Conservation (phyloP, 2,888 invertebrate genomes). For the Cosmia trapezina region DNA sequence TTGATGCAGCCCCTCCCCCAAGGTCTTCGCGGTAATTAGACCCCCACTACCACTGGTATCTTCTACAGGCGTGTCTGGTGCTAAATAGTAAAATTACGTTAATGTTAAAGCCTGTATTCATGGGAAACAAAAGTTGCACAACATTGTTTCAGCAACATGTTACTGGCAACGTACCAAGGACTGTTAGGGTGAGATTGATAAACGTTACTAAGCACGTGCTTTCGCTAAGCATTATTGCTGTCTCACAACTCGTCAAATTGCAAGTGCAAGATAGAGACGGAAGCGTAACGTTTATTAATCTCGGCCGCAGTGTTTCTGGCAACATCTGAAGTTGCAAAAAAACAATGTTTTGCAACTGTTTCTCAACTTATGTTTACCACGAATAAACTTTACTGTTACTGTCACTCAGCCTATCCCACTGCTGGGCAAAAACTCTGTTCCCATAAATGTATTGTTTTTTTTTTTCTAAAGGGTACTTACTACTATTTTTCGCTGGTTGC, state of each 20-base stretch:
- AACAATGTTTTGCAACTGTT: conserved; percentile 7
- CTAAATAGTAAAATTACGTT: conserved; percentile 65
- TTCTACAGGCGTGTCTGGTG: conserved; percentile 68
- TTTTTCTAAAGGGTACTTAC: not conserved
- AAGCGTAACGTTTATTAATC: not conserved
- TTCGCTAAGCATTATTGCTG: not conserved
- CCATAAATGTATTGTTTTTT: not conserved
- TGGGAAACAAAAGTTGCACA: not conserved
- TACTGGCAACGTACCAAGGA: not conserved
- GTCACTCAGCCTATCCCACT: not conserved
- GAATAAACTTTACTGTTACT: not conserved
- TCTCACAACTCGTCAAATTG: not conserved
- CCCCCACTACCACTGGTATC: conserved; percentile 61
- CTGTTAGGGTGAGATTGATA: not conserved
- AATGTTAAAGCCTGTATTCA: not conserved
- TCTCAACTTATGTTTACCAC: not conserved
- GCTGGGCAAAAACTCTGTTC: not conserved
- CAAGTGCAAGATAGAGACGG: not conserved
- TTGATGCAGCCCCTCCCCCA: conserved; percentile 95
- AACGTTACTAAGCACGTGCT: not conserved
- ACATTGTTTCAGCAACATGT: not conserved
- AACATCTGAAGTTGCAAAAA: not conserved
- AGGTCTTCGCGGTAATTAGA: conserved; percentile 88
- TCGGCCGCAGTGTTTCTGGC: not conserved
- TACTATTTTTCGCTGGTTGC: too few species aligned